These are phyloP conservation scores for Anabas testudineus DNA, from an alignment of 2,797 vertebrate genomes.

Conservation along the genomic window DNA sequence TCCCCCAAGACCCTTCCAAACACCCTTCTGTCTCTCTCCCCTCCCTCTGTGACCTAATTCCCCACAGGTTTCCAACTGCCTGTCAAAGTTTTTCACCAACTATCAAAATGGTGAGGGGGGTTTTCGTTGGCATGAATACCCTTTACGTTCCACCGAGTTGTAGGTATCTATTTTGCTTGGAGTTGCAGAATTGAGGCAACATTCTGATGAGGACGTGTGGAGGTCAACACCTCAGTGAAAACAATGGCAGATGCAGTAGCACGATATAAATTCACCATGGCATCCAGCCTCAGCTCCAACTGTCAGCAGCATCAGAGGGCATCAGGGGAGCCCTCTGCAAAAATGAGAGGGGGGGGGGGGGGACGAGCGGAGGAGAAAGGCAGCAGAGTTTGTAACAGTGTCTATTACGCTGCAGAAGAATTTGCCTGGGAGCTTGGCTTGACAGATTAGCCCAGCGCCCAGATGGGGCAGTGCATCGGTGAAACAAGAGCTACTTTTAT, in stretches of 20 bases:
- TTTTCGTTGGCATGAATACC: constrained; percentile 64
- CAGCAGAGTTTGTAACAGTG: constrained; percentile 79
- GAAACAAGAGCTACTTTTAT: constrained; percentile 89
- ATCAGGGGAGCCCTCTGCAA: constrained; percentile 73
- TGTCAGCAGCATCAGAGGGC: constrained; percentile 77
- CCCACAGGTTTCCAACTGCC: constrained; percentile 74
- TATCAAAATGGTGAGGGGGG: constrained; percentile 64
- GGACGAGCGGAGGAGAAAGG: constrained; percentile 59
- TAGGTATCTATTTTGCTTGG: constrained; percentile 79
- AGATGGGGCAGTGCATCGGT: constrained; percentile 83
- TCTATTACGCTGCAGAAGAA: constrained; percentile 85
- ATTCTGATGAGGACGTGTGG: constrained; percentile 73
- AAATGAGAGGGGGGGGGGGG: constrained; percentile 54
- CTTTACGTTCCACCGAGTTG: constrained; percentile 69
- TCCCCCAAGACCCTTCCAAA: constrained; percentile 54
- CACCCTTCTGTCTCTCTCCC: constrained; percentile 57
- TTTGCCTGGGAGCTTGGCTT: constrained; percentile 88
- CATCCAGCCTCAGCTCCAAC: constrained; percentile 68
- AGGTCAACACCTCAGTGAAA: constrained; percentile 75
- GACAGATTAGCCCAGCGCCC: constrained; percentile 87
- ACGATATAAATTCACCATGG: constrained; percentile 71
- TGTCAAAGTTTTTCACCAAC: constrained; percentile 80
- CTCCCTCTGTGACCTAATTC: constrained; percentile 78
- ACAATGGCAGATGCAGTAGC: constrained; percentile 71
- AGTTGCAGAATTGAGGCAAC: constrained; percentile 75